phyloP scores from a whole-genome alignment of 2,113 vertebrate species.

The Corythornis vintsioides region DNA sequence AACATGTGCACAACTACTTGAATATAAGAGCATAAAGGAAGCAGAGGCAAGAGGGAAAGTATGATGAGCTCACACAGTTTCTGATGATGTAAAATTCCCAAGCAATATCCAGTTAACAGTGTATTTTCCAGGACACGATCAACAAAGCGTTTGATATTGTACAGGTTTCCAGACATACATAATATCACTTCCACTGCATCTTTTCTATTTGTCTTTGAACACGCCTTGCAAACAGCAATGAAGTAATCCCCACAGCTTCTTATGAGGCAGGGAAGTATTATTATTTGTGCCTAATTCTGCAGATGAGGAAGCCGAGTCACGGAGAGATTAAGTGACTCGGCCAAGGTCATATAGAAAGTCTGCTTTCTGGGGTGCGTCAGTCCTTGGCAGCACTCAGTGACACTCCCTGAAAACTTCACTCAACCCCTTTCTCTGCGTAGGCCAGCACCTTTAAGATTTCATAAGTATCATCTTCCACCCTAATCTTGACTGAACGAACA shows the following conservation, averaged over 20 bases:
- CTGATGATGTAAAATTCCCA: background rate
- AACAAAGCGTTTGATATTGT: background rate
- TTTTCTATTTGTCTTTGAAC: background rate
- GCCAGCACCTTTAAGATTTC: conserved; percentile 19
- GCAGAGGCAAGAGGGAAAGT: background rate
- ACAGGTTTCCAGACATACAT: background rate
- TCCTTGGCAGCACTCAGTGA: conserved; percentile 47
- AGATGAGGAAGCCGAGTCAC: conserved; percentile 42
- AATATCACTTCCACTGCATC: background rate
- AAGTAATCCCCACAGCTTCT: background rate
- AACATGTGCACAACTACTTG: background rate
- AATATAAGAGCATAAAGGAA: background rate
- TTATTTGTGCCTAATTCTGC: background rate
- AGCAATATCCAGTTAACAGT: background rate
- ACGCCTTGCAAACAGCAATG: background rate
- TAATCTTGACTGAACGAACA: background rate
- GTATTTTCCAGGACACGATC: background rate
- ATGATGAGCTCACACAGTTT: background rate
- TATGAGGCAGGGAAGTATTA: conserved; percentile 12
- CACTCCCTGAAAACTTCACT: conserved; percentile 56
- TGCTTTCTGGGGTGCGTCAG: conserved; percentile 19
- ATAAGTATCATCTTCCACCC: background rate
- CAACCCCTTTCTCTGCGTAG: conserved; percentile 31
- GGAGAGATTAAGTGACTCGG: conserved; percentile 46
- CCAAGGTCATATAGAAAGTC: conserved; percentile 58